A percentile compares a stretch with the other conserved stretches of the same genome.
Evolutionary conservation across 1,140 invertebrate genomes (phyloP).

Genomic region (Diorhabda sublineata): DNA sequence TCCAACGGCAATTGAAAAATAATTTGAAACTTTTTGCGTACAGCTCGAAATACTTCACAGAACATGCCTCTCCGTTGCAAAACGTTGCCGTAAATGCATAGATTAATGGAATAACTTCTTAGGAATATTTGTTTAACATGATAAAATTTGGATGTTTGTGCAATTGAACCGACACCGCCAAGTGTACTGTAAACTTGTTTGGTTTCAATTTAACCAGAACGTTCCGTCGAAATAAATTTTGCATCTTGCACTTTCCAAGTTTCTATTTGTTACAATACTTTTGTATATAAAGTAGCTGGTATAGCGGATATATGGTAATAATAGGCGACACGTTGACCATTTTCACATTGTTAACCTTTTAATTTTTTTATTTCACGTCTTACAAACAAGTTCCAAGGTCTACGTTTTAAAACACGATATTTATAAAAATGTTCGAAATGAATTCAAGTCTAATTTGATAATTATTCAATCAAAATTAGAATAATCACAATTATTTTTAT

Average conservation of each 20-base stretch:
- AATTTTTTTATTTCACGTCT: no score
- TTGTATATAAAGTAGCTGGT: no score
- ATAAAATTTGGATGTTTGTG: not conserved
- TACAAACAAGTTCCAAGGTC: no score
- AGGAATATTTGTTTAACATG: no score
- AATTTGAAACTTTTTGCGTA: no score
- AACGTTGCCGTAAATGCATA: not conserved
- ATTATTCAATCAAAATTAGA: no score
- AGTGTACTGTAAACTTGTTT: not conserved
- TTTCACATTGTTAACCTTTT: not conserved
- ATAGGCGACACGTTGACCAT: not conserved
- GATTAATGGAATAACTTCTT: not conserved
- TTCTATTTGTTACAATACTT: not conserved
- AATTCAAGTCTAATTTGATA: no score
- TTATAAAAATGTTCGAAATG: no score
- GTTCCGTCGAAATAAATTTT: slow-evolving; percentile 1
- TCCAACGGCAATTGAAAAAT: no score
- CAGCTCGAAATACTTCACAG: no score
- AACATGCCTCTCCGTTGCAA: not conserved
- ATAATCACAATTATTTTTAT: no score
- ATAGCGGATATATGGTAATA: not conserved
- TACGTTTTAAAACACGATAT: no score
- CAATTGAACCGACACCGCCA: not conserved
- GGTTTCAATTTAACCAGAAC: not conserved
- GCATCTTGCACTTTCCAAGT: slow-evolving; percentile 1